These are phyloP conservation scores for Fulica atra DNA, from an alignment of 2,113 vertebrate species.

Conservation along the genomic window DNA sequence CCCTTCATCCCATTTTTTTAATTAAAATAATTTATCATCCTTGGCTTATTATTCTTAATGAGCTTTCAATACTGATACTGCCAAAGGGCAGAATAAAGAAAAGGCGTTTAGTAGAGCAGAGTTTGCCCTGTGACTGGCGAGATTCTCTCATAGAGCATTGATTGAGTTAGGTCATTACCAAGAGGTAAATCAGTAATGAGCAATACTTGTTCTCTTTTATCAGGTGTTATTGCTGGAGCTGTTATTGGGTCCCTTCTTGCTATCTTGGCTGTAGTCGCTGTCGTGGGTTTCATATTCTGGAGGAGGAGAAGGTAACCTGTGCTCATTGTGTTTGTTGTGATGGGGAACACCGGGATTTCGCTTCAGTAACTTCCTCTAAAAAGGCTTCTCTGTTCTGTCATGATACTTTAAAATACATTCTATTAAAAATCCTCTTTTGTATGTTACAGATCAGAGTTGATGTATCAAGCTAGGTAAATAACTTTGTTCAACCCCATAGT, in stretches of 20 bases:
- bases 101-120: background rate
- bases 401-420: background rate
- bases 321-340: background rate
- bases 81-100: background rate
- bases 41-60: background rate
- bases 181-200: background rate
- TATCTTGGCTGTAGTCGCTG: slow-evolving; percentile 68
- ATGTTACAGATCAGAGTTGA: background rate
- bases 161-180: background rate
- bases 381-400: background rate
- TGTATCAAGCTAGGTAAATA: background rate
- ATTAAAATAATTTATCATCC: background rate
- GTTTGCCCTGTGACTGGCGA: background rate
- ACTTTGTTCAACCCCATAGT: background rate
- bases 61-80: background rate
- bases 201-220: background rate
- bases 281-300: slow-evolving; percentile 81
- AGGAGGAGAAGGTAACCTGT: slow-evolving; percentile 79
- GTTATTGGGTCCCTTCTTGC: slow-evolving; percentile 79
- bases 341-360: background rate
- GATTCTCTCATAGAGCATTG: background rate
- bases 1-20: background rate
- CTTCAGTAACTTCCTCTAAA: background rate
- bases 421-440: background rate
- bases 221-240: slow-evolving; percentile 75